Evolutionary conservation across 2,797 vertebrate species (phyloP).

Genomic region (Vireo griseus): DNA sequence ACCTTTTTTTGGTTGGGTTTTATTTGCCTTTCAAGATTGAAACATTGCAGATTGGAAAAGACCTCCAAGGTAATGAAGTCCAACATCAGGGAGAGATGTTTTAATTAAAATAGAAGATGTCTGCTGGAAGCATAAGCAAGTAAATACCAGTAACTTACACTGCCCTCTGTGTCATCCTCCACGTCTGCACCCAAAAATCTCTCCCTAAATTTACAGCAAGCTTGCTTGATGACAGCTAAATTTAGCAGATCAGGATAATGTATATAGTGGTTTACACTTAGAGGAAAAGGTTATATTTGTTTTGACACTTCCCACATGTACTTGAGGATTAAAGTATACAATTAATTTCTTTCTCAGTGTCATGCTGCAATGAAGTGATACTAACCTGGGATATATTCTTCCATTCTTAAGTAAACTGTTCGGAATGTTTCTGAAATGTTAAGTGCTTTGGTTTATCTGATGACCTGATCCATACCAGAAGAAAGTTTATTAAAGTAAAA

Average conservation of each 20-base stretch:
- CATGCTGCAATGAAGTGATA: background rate
- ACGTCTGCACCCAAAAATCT: background rate
- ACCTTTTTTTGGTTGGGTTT: background rate
- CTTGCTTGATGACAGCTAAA: background rate
- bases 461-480: background rate
- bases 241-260: background rate
- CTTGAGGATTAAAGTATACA: background rate
- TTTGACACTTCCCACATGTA: background rate
- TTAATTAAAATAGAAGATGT: background rate
- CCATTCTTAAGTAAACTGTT: background rate
- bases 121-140: background rate
- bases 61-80: rapidly evolving
- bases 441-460: conserved; percentile 8
- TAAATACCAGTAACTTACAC: background rate
- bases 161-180: background rate
- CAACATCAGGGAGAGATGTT: background rate
- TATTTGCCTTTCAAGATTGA: background rate
- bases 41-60: rapidly evolving
- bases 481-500: background rate
- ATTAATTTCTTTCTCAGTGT: background rate
- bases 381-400: conserved; percentile 30
- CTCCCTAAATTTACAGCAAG: background rate
- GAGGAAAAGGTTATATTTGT: background rate
- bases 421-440: background rate
- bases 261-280: background rate